Evolutionary conservation across 2,113 vertebrate species (phyloP).

Genomic region (Anarrhichthys ocellatus): DNA sequence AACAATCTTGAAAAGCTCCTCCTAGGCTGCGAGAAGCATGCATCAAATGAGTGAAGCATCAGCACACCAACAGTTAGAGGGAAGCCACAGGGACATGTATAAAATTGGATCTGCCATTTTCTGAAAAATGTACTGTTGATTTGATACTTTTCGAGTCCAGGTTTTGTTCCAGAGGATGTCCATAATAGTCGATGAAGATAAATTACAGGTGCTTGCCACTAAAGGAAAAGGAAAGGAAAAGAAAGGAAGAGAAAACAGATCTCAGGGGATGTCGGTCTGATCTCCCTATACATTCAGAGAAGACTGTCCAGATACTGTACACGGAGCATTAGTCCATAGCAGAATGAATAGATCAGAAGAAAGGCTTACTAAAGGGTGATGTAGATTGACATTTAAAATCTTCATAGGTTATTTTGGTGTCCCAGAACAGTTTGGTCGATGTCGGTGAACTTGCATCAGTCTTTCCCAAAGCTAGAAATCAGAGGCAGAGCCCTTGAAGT

Average conservation of each 20-base stretch:
- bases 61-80: constrained; percentile 79
- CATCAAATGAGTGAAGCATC: constrained; percentile 81
- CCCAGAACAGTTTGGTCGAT: constrained; percentile 49
- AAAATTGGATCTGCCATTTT: constrained; percentile 88
- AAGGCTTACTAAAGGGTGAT: constrained; percentile 46
- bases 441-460: constrained; percentile 70
- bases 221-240: constrained; percentile 56
- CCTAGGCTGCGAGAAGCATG: constrained; percentile 55
- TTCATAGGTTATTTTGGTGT: constrained; percentile 58
- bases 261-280: constrained; percentile 52
- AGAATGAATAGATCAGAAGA: constrained; percentile 22
- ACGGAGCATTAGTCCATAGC: constrained; percentile 21
- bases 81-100: constrained; percentile 81
- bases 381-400: constrained; percentile 43
- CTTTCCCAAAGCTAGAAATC: constrained; percentile 60
- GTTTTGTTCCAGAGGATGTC: constrained; percentile 82
- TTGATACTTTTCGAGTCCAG: constrained; percentile 81
- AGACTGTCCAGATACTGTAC: constrained; percentile 40
- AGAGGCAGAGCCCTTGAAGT: constrained; percentile 56
- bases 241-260: constrained; percentile 39
- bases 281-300: constrained; percentile 55
- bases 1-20: constrained; percentile 76
- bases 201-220: constrained; percentile 78
- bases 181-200: constrained; percentile 85
- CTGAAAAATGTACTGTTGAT: constrained; percentile 85